These are phyloP conservation scores for Itoplectis maculator DNA, from an alignment of 2,888 invertebrate genomes.

Conservation along the genomic window DNA sequence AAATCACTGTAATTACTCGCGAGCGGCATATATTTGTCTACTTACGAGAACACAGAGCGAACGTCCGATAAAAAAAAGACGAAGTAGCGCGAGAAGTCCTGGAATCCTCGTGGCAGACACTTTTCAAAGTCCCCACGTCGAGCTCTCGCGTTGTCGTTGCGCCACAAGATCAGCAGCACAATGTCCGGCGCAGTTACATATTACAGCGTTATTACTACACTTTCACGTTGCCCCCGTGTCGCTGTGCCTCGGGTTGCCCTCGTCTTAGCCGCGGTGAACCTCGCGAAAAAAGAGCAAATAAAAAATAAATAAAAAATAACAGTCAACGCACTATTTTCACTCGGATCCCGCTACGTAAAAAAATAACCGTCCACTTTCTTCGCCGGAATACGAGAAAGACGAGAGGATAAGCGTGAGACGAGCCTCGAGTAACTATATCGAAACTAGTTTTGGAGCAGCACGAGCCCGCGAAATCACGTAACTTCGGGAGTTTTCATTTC, in stretches of 20 bases:
- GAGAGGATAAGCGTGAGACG: background rate
- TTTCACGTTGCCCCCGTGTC: constrained; percentile 30
- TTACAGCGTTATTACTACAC: constrained; percentile 30
- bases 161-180: constrained; percentile 32
- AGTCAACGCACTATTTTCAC: constrained; percentile 19
- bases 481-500: background rate
- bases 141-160: constrained; percentile 33
- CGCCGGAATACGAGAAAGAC: background rate
- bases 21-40: background rate
- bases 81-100: constrained; percentile 4
- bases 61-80: constrained; percentile 24
- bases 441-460: constrained; percentile 3
- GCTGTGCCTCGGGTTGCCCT: too few relatives aligned
- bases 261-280: background rate
- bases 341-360: background rate
- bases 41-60: constrained; percentile 14
- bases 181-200: constrained; percentile 36
- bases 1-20: background rate
- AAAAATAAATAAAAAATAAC: too few relatives aligned
- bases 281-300: background rate
- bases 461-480: constrained; percentile 12
- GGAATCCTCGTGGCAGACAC: background rate
- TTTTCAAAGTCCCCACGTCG: background rate
- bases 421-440: constrained; percentile 1
- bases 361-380: constrained; percentile 21